Evolutionary conservation across 2,797 vertebrate species (phyloP).

Genomic region (Tarsius wallacei): DNA sequence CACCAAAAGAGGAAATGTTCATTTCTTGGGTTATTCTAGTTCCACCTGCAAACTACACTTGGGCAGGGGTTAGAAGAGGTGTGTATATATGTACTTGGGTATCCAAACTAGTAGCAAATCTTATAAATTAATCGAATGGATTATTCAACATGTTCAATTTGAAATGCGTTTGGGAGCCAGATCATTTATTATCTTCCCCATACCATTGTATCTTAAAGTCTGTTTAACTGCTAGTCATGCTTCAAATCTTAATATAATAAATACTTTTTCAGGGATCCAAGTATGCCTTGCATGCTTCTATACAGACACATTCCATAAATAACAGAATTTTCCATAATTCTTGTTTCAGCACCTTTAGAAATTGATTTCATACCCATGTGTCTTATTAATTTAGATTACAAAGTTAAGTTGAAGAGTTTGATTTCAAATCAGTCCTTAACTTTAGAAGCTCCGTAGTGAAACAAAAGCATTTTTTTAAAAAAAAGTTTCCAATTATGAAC

Average conservation of each 20-base stretch:
- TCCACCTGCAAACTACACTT: background rate
- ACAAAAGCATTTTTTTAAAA: conserved; percentile 6
- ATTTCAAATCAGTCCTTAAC: conserved; percentile 60
- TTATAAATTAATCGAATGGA: background rate
- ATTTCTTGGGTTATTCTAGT: conserved; percentile 33
- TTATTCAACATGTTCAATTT: background rate
- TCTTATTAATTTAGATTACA: conserved; percentile 51
- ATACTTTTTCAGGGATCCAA: conserved; percentile 32
- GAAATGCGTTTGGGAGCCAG: conserved; percentile 20
- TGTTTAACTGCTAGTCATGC: conserved; percentile 4
- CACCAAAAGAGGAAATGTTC: background rate
- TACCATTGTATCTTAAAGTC: background rate
- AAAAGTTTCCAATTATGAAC: conserved; percentile 26
- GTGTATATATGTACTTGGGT: background rate
- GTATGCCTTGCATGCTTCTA: background rate
- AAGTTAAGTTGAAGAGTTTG: background rate
- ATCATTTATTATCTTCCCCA: background rate
- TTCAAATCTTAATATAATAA: background rate
- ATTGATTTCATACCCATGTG: background rate
- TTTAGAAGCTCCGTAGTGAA: conserved; percentile 13
- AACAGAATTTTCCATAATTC: conserved; percentile 11
- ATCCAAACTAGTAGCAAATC: background rate
- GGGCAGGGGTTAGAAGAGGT: background rate
- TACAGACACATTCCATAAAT: background rate
- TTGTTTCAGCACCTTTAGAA: conserved; percentile 54